Evolutionary conservation across 2,113 vertebrate species (phyloP).

Genomic region (Silurus asotus): DNA sequence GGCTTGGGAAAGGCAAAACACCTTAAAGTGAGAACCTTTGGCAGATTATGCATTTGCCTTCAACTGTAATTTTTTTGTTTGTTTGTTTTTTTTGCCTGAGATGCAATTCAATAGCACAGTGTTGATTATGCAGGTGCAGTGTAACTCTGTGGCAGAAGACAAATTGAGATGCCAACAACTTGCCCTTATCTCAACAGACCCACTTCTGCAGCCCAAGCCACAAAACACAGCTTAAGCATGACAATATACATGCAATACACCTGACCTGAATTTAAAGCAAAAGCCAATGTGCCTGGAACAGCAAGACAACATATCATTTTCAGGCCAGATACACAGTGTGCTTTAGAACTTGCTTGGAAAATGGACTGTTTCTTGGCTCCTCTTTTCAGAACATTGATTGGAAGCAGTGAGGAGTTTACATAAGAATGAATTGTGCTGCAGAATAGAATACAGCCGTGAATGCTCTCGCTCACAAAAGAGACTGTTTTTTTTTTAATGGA

Average conservation of each 20-base stretch:
- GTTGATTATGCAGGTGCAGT: constrained; percentile 18
- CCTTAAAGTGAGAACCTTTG: background rate
- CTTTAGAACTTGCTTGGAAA: background rate
- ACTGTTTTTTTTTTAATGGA: background rate
- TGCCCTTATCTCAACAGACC: constrained; percentile 13
- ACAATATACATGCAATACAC: background rate
- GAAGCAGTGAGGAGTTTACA: constrained; percentile 34
- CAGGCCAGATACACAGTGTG: background rate
- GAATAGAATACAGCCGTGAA: constrained; percentile 8
- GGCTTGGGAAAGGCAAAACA: background rate
- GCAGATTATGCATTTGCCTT: background rate
- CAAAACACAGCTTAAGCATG: background rate
- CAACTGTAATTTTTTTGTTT: background rate
- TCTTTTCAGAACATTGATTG: background rate
- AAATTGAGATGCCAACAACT: constrained; percentile 30
- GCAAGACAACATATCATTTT: background rate
- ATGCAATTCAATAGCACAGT: background rate
- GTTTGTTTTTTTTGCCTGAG: background rate
- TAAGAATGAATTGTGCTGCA: constrained; percentile 20
- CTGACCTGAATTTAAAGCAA: constrained; percentile 7
- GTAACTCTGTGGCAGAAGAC: background rate
- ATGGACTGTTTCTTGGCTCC: background rate
- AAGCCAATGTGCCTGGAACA: background rate
- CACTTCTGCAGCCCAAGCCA: background rate
- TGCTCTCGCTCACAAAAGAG: constrained; percentile 18